These are phyloP conservation scores for Podarcis siculus DNA, from an alignment of 2,797 vertebrate genomes.

Conservation along the genomic window DNA sequence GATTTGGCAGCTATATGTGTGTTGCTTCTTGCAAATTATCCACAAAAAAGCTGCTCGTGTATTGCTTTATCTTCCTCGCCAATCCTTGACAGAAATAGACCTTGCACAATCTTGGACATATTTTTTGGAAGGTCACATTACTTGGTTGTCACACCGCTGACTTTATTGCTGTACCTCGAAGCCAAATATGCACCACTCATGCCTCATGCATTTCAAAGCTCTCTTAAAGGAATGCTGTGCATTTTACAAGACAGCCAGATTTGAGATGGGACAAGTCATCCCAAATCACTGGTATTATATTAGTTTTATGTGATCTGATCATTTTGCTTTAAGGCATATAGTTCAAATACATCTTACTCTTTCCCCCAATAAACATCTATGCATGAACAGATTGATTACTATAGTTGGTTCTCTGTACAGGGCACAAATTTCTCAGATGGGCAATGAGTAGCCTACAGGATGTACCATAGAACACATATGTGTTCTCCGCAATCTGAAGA, in stretches of 20 bases:
- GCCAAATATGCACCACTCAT: neutral
- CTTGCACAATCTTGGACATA: neutral
- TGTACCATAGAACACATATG: too few species aligned
- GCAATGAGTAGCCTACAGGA: too few species aligned
- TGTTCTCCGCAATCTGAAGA: too few species aligned
- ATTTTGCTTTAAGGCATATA: neutral
- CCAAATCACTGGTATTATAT: neutral
- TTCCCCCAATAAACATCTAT: neutral
- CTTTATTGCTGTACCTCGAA: neutral
- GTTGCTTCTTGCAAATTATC: neutral
- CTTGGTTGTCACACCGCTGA: neutral
- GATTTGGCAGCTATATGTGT: neutral
- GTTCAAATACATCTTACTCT: neutral
- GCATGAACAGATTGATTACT: too few species aligned
- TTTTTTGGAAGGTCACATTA: neutral
- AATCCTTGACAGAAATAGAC: neutral
- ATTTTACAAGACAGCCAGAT: neutral
- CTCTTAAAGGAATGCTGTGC: neutral
- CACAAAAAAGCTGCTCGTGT: neutral
- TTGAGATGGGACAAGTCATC: neutral
- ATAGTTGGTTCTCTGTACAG: neutral
- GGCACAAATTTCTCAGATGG: too few species aligned
- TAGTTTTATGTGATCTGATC: neutral
- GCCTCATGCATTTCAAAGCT: neutral
- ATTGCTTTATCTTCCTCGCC: neutral